Percentiles rank a stretch among this genome's conserved stretches.
phyloP scores from a whole-genome alignment of 2,888 invertebrate species.

The Abrostola tripartita region DNA sequence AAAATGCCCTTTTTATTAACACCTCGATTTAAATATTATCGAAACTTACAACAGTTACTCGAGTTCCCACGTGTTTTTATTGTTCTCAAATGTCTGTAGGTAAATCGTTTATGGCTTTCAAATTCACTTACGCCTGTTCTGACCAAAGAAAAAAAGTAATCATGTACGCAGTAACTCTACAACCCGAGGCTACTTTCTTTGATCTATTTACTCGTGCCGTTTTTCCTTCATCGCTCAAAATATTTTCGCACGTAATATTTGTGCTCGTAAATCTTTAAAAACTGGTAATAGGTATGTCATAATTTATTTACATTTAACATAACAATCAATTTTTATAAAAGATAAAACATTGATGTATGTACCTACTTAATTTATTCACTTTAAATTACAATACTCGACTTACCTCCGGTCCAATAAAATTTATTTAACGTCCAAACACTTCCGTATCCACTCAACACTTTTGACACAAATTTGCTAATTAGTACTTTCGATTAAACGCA shows the following conservation, averaged over 20 bases:
- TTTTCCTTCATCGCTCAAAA: neutral
- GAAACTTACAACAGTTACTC: constrained; percentile 50
- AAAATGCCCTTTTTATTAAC: constrained; percentile 62
- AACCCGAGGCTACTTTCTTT: neutral
- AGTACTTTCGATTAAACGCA: constrained; percentile 57
- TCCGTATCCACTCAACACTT: constrained; percentile 63
- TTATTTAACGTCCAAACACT: constrained; percentile 59
- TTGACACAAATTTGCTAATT: constrained; percentile 59
- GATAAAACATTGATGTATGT: neutral
- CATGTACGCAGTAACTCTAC: neutral
- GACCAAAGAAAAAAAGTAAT: neutral
- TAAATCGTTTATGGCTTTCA: constrained; percentile 46
- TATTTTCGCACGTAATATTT: neutral
- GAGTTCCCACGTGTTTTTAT: constrained; percentile 63
- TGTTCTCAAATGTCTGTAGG: constrained; percentile 55
- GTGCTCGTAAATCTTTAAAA: neutral
- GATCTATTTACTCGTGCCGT: constrained; percentile 1
- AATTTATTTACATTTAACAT: neutral
- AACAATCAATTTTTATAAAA: neutral
- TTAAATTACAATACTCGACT: constrained; percentile 45
- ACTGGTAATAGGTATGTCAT: neutral
- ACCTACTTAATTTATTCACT: constrained; percentile 39
- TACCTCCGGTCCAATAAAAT: constrained; percentile 59
- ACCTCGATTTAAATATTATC: constrained; percentile 67
- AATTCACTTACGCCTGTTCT: constrained; percentile 5